Conservation (phyloP, 2,113 vertebrate species). For the Leptosomus discolor region DNA sequence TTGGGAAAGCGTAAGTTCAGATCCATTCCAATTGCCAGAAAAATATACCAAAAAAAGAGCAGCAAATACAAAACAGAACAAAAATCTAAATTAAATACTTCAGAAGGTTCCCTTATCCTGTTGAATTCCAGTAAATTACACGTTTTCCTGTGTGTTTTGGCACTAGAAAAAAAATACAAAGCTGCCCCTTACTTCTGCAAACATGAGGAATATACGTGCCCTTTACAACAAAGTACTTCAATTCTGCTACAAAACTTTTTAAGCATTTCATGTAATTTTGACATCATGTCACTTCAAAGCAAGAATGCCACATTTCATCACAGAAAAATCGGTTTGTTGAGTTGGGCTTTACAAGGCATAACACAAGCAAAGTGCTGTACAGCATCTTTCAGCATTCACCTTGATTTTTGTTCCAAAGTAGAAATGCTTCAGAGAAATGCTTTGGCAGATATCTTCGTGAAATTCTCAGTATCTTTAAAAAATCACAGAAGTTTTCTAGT, state of each 20-base stretch:
- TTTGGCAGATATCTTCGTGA: neutral
- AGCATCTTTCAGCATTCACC: neutral
- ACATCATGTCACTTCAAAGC: neutral
- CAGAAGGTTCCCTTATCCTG: neutral
- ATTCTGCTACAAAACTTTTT: neutral
- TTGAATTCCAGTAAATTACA: neutral
- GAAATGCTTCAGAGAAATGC: neutral
- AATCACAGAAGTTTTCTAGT: neutral
- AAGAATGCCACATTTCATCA: neutral
- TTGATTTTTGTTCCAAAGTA: neutral
- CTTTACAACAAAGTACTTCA: neutral
- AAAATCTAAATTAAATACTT: slow-evolving; percentile 8
- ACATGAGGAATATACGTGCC: neutral
- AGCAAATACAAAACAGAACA: slow-evolving; percentile 36
- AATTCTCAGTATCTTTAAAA: neutral
- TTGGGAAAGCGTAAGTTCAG: neutral
- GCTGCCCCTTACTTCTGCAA: neutral
- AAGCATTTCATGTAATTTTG: neutral
- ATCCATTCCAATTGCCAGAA: neutral
- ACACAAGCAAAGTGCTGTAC: neutral
- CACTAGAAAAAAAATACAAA: neutral
- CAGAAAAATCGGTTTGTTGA: neutral
- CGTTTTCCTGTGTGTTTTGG: slow-evolving; percentile 13
- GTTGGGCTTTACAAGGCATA: neutral
- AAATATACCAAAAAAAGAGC: neutral